Evolutionary conservation across 2,797 vertebrate genomes (phyloP), one percentile per base, ranked within the genome.

Genomic region (Otolemur crassicaudatus): DNA sequence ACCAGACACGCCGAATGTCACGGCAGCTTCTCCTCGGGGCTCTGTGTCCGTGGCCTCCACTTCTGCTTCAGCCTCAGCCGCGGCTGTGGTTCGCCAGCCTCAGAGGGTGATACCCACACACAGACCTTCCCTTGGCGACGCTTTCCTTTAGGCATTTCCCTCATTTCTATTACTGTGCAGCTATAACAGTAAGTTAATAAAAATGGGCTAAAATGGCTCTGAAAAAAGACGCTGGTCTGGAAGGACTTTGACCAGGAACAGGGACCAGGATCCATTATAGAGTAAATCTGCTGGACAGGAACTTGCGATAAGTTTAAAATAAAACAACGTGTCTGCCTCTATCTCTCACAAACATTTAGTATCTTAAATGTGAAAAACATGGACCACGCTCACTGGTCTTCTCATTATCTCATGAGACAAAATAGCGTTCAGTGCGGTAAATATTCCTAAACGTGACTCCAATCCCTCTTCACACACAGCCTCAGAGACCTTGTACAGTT

Each of bases 341-440:
- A 65, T 86, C 37, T 75, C 69, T 87, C 27, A 60, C 94, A 72
- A 92, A 80, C n/a, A 70, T 65, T 96, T 95, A 65, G 23, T 90
- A 82, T 84, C 76, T 97, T 67, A 67, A 85, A 82, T 94, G 31
- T 93, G 43, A 84, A 92, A 79, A 83, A 34, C 65, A 25, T 56
- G 29, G 87, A 82, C 91, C 87, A 96, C 69, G 80, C 94, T 93
- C 46, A 49, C 61, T 37, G 56, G 17, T 40, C 13, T 31, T 96
- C 25, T 87, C 22, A 56, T 92, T 76, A 31, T 70, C 63, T 73
- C 27, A 29, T 56, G 25, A 67, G 69, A 58, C 77, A 95, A 90
- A 90, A 27, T 72, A 13, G 29, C 90, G 22, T 70, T 81, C 84
- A 63, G 1, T 58, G 40, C 46, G 73, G 3, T 23, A 69, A 63